Base-by-base conservation (phyloP, 2,797 vertebrate genomes). In the Chromis chromis region DNA sequence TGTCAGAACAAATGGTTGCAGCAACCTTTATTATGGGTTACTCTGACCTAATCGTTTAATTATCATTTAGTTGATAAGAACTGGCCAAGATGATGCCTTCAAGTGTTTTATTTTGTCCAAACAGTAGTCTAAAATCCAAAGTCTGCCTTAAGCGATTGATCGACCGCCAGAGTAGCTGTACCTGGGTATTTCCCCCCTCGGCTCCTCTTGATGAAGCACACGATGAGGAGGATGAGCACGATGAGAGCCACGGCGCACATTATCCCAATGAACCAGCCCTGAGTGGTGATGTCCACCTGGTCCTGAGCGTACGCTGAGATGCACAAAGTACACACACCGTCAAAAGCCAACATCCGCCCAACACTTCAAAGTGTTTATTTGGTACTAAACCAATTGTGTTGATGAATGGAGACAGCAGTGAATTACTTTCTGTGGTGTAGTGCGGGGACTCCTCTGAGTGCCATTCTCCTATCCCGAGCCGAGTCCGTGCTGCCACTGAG, bases 201-300 rank as follows among this genome's bases (percentile, higher is more conserved):
- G 89, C 97, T 99, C 87, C 97, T 96, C 95, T 99, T 99, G 88
- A 99, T 98, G 92, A 99, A 99, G 83, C 98, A 99, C 60, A 99
- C 98, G 0, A 98, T 95, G 57, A 99, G 93, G 12, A 99, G 94
- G 86, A 98, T 98, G 77, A 99, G 95, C 64, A 99, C 97, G 11
- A 99, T 94, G 36, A 99, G 96, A 56, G 96, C 97, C n/a, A 99
- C 95, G n/a, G 98, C 98, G 4, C 98, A 99, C 98, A 99, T 99
- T 55, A 99, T 95, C 59, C 98, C 98, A 1, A 99, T 99, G 93
- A 99, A 98, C 98, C 98, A 99, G 76, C 98, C 98, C 90, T 99
- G 96, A 3, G 97, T 99, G 65, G 96, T 93, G 53, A 98, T 96
- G 94, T 99, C 97, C 53, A 97, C 96, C 65, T 98, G 98, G 74